phyloP scores from a whole-genome alignment of 1,140 invertebrate species.

The Limonius californicus region DNA sequence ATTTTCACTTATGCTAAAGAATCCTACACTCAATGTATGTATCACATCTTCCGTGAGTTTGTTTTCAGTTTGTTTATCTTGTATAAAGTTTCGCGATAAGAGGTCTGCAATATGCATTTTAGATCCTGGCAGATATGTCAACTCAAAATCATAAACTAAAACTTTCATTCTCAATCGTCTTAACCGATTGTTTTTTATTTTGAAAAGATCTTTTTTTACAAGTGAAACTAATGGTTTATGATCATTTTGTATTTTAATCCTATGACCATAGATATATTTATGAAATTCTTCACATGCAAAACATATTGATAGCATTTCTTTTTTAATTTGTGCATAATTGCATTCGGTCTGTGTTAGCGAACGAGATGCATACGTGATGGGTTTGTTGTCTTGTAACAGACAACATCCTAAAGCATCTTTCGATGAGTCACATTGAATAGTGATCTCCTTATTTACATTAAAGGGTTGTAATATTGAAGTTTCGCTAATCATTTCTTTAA shows the following conservation, averaged over 20 bases:
- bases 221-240: constrained; percentile 11
- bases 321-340: constrained; percentile 14
- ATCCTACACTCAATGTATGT: neutral
- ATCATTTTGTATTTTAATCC: neutral
- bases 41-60: neutral
- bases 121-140: constrained; percentile 3
- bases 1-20: neutral
- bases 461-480: constrained; percentile 3
- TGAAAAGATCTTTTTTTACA: constrained; percentile 3
- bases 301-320: constrained; percentile 5
- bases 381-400: constrained; percentile 13
- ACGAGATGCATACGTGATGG: constrained; percentile 7
- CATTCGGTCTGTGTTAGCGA: neutral
- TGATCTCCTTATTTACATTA: neutral
- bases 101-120: neutral
- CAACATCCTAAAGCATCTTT: neutral
- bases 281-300: neutral
- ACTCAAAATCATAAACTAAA: constrained; percentile 10
- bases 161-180: constrained; percentile 10
- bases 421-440: neutral
- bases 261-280: constrained; percentile 5
- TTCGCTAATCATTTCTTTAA: constrained; percentile 1
- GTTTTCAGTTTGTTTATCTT: neutral
- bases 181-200: constrained; percentile 17
- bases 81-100: neutral